These are phyloP conservation scores for Leptogaster cylindrica DNA, from an alignment of 2,888 invertebrate species.

Conservation along the genomic window DNA sequence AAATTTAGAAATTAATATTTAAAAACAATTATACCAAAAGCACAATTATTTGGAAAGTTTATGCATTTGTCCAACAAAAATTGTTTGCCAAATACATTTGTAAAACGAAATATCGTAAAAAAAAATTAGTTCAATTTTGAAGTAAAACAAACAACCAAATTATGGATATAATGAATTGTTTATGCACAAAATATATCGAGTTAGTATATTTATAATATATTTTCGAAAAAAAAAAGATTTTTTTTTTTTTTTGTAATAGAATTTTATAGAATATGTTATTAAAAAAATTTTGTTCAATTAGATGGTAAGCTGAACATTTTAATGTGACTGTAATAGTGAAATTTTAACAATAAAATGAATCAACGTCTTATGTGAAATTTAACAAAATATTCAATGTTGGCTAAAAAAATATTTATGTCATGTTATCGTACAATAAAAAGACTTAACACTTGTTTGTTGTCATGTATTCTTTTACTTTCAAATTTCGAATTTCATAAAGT, in stretches of 20 bases:
- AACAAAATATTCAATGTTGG: conserved; percentile 25
- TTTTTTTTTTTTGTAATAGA: conserved; percentile 24
- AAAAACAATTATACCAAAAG: not conserved
- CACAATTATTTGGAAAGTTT: not conserved
- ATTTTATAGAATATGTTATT: conserved; percentile 17
- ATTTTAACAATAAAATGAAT: conserved; percentile 25
- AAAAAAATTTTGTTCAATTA: conserved; percentile 15
- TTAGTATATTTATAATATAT: conserved; percentile 2
- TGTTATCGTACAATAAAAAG: conserved; percentile 27
- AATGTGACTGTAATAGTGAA: conserved; percentile 16
- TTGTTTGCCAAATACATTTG: conserved; percentile 21
- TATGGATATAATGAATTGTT: not conserved
- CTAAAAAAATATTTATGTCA: conserved; percentile 20
- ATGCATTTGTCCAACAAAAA: conserved; percentile 7
- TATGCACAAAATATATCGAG: conserved; percentile 23
- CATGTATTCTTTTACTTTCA: not conserved
- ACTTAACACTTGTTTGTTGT: conserved; percentile 24
- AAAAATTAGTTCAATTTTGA: not conserved
- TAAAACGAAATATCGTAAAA: conserved; percentile 20
- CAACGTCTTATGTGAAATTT: conserved; percentile 33
- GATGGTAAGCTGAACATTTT: conserved; percentile 10
- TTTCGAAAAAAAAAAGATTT: conserved; percentile 2
- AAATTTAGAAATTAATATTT: not conserved
- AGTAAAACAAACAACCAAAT: not conserved
- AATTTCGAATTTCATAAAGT: too few species aligned